Base-by-base conservation (phyloP, 2,888 invertebrate genomes). In the Synanthedon tipuliformis region DNA sequence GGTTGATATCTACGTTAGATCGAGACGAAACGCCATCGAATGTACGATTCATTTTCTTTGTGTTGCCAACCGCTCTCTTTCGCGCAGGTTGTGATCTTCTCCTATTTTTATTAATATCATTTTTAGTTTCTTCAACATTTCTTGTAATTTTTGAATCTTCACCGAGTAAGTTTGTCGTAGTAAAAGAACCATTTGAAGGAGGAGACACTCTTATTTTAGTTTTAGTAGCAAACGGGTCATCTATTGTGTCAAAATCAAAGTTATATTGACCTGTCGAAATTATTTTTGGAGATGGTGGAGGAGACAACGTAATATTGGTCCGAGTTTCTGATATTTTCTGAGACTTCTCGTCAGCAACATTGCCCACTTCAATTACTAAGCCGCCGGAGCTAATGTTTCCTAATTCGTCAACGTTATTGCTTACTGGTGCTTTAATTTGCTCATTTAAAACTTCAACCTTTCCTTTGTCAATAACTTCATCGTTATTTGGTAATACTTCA, bases 261-360 rank as follows among this genome's bases (percentile, higher is more conserved):
- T 81, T 81, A 56, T 83, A 84, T 23, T 12, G 23, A 12, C 81
- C 83, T 61, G 70, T 81, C 18, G 79, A 79, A 50, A 61, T 62
- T 45, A 81, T 78, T 56, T 73, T 74, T 5, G 81, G 81, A 16
- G 82, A 82, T 48, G 55, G 56, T 15, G 80, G 72, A 51, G 18
- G 51, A 49, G 51, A 53, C 51, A 41, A 50, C 34, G 48, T 53
- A 7, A 23, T 41, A 50, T 53, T 40, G 41, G n/a, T 23, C 13
- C 41, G 16, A 16, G 49, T 49, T 49, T 18, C 12, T 16, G 16
- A 8, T 15, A 15, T 52, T 41, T 61, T 54, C 40, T 58, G 18
- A 56, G 4, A 15, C 18, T 13, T 51, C 18, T 55, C 54, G 53
- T 61, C 54, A 1, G 53, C n/a, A 51, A 53, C 50, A 34, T 59